Conservation (phyloP, 2,888 invertebrate genomes). For the Invenusta paracnida region DNA sequence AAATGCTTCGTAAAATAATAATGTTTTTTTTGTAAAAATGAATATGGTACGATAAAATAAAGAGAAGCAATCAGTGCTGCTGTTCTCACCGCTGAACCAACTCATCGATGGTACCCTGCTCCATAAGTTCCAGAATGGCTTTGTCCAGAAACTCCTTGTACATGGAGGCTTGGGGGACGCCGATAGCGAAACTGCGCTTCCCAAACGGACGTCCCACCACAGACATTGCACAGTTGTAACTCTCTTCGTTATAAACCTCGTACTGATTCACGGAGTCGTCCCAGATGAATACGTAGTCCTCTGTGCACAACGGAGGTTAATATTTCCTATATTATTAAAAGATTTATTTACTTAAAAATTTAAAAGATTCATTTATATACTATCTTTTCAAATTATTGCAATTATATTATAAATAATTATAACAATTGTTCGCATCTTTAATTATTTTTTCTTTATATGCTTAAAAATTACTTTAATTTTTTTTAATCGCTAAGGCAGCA, state of each 20-base stretch:
- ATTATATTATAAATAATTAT: not conserved
- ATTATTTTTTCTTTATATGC: too few species aligned
- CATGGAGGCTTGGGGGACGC: constrained; percentile 35
- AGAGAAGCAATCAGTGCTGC: too few species aligned
- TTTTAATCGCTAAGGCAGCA: too few species aligned
- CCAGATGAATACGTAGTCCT: constrained; percentile 56
- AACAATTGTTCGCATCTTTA: too few species aligned
- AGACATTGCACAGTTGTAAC: constrained; percentile 21
- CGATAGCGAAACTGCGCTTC: constrained; percentile 38
- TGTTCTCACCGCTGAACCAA: constrained; percentile 30
- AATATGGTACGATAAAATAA: too few species aligned
- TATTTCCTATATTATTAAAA: not conserved
- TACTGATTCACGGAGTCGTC: constrained; percentile 58
- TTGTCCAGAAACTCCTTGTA: constrained; percentile 35
- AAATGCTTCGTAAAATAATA: too few species aligned
- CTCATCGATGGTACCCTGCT: constrained; percentile 5
- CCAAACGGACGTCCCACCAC: constrained; percentile 38
- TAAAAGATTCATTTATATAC: not conserved
- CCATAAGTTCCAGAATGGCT: constrained; percentile 21
- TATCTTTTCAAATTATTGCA: not conserved
- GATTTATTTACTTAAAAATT: not conserved
- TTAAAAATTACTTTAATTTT: too few species aligned
- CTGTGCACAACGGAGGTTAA: not conserved
- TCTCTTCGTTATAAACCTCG: constrained; percentile 47
- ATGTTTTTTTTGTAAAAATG: too few species aligned